A percentile compares a stretch with the other conserved stretches of the same genome.
Conservation (phyloP, 2,888 invertebrate species). For the Sinotaia quadrata region DNA sequence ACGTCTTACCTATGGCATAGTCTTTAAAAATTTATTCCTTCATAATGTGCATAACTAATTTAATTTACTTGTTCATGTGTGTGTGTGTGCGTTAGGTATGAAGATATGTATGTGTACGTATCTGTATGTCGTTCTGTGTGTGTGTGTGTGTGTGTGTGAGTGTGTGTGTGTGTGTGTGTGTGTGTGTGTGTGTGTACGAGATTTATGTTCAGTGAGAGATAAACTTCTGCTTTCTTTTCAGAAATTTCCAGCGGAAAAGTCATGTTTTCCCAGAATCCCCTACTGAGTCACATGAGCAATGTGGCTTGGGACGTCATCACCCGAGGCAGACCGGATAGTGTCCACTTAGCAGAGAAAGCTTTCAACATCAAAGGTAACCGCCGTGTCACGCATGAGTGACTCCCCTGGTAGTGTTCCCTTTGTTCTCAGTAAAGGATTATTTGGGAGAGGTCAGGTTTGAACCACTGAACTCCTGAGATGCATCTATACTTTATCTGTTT, state of each 20-base stretch:
- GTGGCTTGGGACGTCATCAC: constrained; percentile 93
- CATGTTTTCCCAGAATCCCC: constrained; percentile 93
- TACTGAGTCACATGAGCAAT: constrained; percentile 91
- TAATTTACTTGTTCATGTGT: too few relatives aligned
- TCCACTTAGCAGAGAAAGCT: constrained; percentile 41
- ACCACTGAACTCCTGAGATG: not conserved
- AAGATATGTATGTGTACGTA: not conserved
- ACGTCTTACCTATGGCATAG: not conserved
- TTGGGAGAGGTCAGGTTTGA: not conserved
- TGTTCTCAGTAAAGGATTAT: not conserved
- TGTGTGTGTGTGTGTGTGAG: too few relatives aligned
- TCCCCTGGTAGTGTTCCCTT: too few relatives aligned
- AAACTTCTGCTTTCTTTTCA: too few relatives aligned
- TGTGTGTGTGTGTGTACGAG: too few relatives aligned
- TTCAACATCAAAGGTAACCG: constrained; percentile 38
- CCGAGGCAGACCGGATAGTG: constrained; percentile 35
- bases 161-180: too few relatives aligned
- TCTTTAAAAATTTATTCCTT: not conserved
- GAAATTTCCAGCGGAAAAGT: constrained; percentile 93
- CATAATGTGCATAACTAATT: not conserved
- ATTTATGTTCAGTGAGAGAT: too few relatives aligned
- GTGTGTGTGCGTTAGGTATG: not conserved
- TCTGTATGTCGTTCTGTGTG: too few relatives aligned
- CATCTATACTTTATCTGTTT: too few relatives aligned
- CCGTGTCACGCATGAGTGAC: not conserved